Conservation (phyloP, 2,797 vertebrate genomes). For the Podargus strigoides region DNA sequence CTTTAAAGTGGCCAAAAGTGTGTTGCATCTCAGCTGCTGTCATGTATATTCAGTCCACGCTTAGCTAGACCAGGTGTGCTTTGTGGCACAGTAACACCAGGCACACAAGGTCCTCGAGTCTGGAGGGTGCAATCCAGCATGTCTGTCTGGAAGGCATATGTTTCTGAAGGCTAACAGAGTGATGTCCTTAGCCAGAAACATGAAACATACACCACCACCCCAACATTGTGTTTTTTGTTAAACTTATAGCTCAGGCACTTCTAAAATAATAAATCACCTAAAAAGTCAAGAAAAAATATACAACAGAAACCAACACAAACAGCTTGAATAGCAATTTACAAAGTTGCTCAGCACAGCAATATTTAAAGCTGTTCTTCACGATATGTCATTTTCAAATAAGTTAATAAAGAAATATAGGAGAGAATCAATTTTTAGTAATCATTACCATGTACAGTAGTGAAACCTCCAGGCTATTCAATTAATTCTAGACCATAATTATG, state of each 20-base stretch:
- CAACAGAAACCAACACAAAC: background rate
- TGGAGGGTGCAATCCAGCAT: background rate
- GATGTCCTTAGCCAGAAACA: background rate
- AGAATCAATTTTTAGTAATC: conserved; percentile 72
- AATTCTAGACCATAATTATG: conserved; percentile 74
- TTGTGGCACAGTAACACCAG: background rate
- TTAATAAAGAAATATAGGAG: conserved; percentile 73
- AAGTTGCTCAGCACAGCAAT: conserved; percentile 68
- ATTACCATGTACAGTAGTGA: conserved; percentile 68
- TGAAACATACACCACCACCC: background rate
- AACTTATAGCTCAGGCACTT: background rate
- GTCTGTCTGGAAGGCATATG: background rate
- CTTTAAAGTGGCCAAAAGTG: background rate
- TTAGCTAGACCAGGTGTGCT: background rate
- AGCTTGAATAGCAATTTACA: conserved; percentile 66
- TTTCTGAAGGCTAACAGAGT: background rate
- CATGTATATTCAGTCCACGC: too few relatives aligned
- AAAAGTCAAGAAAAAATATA: conserved; percentile 47
- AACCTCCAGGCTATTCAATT: conserved; percentile 71
- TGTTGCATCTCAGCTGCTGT: background rate
- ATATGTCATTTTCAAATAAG: conserved; percentile 71
- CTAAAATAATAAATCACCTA: conserved; percentile 60
- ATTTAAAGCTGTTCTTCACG: conserved; percentile 62
- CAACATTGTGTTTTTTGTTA: background rate
- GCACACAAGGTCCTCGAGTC: background rate